Evolutionary conservation across 2,113 vertebrate genomes (phyloP), one percentile per base, ranked within the genome.

Genomic region (Lepus timidus): DNA sequence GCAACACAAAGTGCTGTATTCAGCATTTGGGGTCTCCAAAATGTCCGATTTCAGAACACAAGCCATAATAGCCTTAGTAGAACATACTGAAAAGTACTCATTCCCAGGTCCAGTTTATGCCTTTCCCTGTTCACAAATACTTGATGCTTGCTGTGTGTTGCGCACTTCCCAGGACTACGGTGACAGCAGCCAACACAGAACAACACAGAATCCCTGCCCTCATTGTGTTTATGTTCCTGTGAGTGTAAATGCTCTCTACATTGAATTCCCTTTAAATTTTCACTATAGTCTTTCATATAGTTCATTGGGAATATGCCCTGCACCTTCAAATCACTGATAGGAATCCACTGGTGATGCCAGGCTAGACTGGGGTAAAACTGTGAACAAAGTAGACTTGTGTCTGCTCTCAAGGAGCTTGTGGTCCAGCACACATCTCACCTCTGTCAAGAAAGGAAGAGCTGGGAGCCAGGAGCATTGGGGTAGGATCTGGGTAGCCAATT

Each of bases 201-300:
- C 64, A 85, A 33, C 55, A 89, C 23, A 90, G 76, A 87, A 49
- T 75, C 62, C 39, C 55, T 90, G 65, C 52, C 90, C 25, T 82
- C 52, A 10, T 4, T 64, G 62, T 25, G 19, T 67, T 71, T 96
- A 58, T 82, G 65, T 91, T 75, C 36, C 19, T 71, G 31, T 78
- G 27, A 87, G 6, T 39, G 13, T 27, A 36, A 86, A 62, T 71
- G 2, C 67, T 86, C 86, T 91, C 74, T 73, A 81, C 81, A 76
- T 75, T 14, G 4, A 93, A 91, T 55, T 64, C 3, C 62, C 36
- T 82, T 88, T 80, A 88, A 52, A 51, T 88, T 88, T 80, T 67
- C 52, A 25, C 13, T 73, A 44, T 29, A 27, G 64, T 23, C 17
- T 9, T 89, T 73, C 49, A 44, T 49, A 33, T 16, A 91, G 61